Percentiles rank a stretch among this genome's conserved stretches.
phyloP scores from a whole-genome alignment of 2,113 vertebrate genomes.

The Oreochromis niloticus region DNA sequence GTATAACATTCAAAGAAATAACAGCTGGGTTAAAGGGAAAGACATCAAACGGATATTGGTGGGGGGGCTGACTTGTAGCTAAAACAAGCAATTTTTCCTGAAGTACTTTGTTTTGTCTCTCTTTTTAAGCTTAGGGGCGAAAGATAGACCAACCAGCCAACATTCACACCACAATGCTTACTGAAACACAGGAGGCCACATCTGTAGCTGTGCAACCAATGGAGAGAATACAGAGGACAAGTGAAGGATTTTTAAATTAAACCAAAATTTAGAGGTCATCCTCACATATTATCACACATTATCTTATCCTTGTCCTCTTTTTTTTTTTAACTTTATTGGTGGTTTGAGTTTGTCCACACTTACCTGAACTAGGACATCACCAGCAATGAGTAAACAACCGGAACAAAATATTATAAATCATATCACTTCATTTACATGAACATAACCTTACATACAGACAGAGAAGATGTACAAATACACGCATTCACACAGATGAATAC shows the following conservation, averaged over 20 bases:
- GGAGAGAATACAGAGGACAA: constrained; percentile 20
- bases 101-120: constrained; percentile 22
- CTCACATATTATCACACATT: background rate
- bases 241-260: background rate
- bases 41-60: background rate
- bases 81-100: constrained; percentile 43
- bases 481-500: background rate
- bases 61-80: constrained; percentile 36
- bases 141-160: constrained; percentile 37
- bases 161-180: constrained; percentile 54
- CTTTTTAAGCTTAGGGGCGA: background rate
- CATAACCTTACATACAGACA: background rate
- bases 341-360: constrained; percentile 28
- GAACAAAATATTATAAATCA: constrained; percentile 10
- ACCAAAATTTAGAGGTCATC: constrained; percentile 13
- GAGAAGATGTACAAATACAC: background rate
- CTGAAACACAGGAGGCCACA: constrained; percentile 64
- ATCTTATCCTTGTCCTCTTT: background rate
- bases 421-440: background rate
- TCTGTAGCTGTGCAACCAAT: constrained; percentile 29
- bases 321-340: background rate
- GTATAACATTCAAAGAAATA: constrained; percentile 23
- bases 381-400: background rate
- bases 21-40: constrained; percentile 6
- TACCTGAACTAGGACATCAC: constrained; percentile 16